These are phyloP conservation scores for Mastacembelus armatus DNA, from an alignment of 2,797 vertebrate genomes.

Conservation along the genomic window DNA sequence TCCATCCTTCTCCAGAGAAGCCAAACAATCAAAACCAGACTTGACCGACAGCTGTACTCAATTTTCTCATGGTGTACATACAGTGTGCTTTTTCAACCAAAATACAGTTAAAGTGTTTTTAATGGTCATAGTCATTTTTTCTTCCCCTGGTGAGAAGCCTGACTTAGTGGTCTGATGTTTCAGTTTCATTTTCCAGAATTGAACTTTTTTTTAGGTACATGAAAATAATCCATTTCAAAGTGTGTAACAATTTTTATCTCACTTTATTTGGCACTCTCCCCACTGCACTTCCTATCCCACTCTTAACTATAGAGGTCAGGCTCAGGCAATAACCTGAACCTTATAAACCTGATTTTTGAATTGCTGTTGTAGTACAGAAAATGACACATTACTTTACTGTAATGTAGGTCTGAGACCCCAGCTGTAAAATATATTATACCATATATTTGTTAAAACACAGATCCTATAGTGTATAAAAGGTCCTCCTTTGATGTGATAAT, in stretches of 20 bases:
- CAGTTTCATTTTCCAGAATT: too few relatives aligned
- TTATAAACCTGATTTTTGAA: too few relatives aligned
- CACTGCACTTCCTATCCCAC: too few relatives aligned
- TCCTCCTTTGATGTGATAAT: neutral
- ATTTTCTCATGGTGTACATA: constrained; percentile 20
- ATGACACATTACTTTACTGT: too few relatives aligned
- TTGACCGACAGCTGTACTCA: constrained; percentile 52
- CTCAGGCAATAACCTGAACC: too few relatives aligned
- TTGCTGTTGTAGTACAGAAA: too few relatives aligned
- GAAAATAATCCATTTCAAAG: too few relatives aligned
- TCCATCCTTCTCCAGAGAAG: constrained; percentile 37
- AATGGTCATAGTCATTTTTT: neutral
- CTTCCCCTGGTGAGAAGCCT: neutral
- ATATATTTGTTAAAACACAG: neutral
- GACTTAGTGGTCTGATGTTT: neutral
- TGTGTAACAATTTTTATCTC: too few relatives aligned
- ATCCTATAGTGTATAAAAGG: neutral
- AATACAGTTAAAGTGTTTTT: neutral
- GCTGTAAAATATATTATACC: neutral
- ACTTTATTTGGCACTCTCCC: too few relatives aligned
- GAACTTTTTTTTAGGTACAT: too few relatives aligned
- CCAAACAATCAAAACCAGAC: constrained; percentile 47
- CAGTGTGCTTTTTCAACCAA: constrained; percentile 5
- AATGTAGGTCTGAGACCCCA: too few relatives aligned
- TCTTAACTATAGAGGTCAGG: too few relatives aligned